Evolutionary conservation across 2,888 invertebrate species (phyloP), one percentile per base, ranked within the genome.

Genomic region (Scrobipalpa atriplicella): DNA sequence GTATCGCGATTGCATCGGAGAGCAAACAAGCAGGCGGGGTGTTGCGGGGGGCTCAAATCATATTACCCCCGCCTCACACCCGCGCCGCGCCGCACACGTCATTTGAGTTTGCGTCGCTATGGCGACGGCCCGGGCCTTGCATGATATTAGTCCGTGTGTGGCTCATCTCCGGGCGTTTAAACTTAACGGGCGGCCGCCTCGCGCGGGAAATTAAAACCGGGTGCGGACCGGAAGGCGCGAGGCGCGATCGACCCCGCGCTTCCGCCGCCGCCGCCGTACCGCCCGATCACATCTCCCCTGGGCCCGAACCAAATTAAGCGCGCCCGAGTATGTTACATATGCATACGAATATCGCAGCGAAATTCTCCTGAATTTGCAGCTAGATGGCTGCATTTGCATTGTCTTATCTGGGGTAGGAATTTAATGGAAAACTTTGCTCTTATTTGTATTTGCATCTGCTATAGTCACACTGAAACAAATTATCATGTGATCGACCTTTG

Each of bases 81-180:
- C 82, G 79, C 75, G 43, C 73, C 77, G 79, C 86, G 77, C 85
- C 87, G 83, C 94, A 94, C 94, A 94, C 94, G 94, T 94, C 94
- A 94, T 94, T 94, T 94, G 93, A 93, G 93, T 93, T 93, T 93
- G 93, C 94, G 94, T 94, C 94, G 93, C 94, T 93, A 94, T 93
- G 94, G 94, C 93, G 93, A 94, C 94, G 89, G 94, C 94, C 94
- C 94, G 94, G 94, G 94, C 86, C 89, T 86, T 91, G 91, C 92
- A 91, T 92, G 88, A 92, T 89, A 92, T 92, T 92, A 92, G 90
- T 90, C 84, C 89, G 88, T 87, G 86, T 84, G 86, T 81, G 86
- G 84, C 90, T 93, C 92, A 92, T 92, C 91, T 90, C 90, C 90
- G 89, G 87, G 79, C 89, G 89, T 89, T 92, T 89, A 89, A 87